These are phyloP conservation scores for Cnemophilus loriae DNA, from an alignment of 2,113 vertebrate species.

Conservation along the genomic window DNA sequence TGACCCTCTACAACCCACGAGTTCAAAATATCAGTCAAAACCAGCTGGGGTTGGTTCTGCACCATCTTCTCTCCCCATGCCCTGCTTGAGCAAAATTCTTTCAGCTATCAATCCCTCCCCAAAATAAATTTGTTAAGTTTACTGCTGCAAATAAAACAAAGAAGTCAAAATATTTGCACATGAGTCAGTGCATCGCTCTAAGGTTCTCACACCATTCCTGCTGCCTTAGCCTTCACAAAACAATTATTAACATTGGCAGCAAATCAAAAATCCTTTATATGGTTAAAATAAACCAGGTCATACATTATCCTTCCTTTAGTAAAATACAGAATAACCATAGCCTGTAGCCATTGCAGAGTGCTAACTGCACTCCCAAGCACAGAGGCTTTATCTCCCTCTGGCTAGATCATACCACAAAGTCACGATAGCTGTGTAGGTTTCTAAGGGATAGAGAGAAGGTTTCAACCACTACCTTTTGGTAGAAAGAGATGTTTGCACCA, in stretches of 20 bases:
- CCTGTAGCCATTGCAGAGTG: background rate
- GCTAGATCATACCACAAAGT: background rate
- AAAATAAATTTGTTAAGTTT: background rate
- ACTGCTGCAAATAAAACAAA: conserved; percentile 28
- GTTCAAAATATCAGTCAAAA: background rate
- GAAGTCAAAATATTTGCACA: conserved; percentile 38
- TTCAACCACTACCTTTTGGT: background rate
- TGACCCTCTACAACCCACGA: background rate
- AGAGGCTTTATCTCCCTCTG: background rate
- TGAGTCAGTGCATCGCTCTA: background rate
- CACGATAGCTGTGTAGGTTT: background rate
- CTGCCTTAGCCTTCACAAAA: conserved; percentile 23
- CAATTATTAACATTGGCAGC: conserved; percentile 52
- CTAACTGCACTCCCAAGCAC: background rate
- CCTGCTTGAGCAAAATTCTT: background rate
- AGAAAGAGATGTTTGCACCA: background rate
- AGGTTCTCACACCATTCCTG: conserved; percentile 46
- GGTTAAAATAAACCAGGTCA: conserved; percentile 32
- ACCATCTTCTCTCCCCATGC: background rate
- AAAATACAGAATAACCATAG: background rate
- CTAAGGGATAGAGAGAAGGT: background rate
- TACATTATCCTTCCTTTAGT: background rate
- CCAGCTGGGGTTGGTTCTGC: background rate
- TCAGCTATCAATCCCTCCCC: background rate
- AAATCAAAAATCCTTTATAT: conserved; percentile 26